These are phyloP conservation scores for Anoplophora glabripennis DNA, from an alignment of 1,140 invertebrate genomes.

Conservation along the genomic window DNA sequence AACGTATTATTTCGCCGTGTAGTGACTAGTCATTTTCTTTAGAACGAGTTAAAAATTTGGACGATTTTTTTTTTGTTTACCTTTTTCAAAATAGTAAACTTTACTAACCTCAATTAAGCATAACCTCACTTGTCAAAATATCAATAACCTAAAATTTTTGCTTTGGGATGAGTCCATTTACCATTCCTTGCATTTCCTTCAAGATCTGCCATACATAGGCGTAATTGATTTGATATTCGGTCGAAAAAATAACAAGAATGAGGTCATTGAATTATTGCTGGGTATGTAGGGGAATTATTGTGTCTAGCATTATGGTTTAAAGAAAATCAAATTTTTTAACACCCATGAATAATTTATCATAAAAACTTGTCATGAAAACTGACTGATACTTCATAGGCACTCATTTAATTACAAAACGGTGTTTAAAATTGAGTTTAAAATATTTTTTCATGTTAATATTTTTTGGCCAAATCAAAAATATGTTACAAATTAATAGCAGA, in stretches of 20 bases:
- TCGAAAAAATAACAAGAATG: neutral
- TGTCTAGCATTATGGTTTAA: no score
- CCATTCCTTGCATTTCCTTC: conserved; percentile 11
- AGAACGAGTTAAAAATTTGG: neutral
- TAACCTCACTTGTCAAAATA: conserved; percentile 52
- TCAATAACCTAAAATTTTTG: conserved; percentile 40
- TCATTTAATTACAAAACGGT: no score
- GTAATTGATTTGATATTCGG: no score
- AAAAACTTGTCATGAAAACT: no score
- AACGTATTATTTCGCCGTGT: neutral
- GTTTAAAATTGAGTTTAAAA: no score
- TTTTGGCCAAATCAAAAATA: no score
- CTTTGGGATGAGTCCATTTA: conserved; percentile 5
- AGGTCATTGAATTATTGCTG: neutral
- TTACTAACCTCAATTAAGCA: conserved; percentile 49
- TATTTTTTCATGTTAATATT: no score
- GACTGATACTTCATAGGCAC: no score
- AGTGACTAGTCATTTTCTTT: conserved; percentile 10
- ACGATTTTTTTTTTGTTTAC: conserved; percentile 46
- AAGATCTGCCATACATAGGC: neutral
- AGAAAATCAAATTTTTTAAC: no score
- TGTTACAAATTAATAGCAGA: no score
- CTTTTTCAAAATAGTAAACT: conserved; percentile 41
- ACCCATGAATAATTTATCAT: no score
- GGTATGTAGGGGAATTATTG: neutral